Percentiles rank a stretch among this genome's conserved stretches.
Evolutionary conservation across 2,113 vertebrate genomes (phyloP).

Genomic region (Cyrtonyx montezumae): DNA sequence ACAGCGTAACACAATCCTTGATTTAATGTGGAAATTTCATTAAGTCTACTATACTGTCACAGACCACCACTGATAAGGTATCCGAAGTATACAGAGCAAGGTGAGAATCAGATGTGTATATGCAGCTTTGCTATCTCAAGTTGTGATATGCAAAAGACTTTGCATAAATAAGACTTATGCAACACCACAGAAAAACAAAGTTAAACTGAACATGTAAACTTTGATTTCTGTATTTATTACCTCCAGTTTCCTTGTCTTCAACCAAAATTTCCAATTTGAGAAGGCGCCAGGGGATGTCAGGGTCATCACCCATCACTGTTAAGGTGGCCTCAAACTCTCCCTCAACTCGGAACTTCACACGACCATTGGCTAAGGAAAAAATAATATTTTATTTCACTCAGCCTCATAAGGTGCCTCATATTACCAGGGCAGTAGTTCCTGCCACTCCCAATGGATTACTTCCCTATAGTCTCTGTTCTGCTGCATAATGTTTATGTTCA

Average conservation of each 20-base stretch:
- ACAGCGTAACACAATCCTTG: not conserved
- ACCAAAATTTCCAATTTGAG: constrained; percentile 97
- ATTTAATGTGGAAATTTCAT: not conserved
- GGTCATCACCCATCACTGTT: constrained; percentile 99
- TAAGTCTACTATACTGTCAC: not conserved
- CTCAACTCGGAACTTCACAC: constrained; percentile 97
- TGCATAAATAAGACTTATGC: not conserved
- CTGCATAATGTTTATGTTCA: not conserved
- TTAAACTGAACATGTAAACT: not conserved
- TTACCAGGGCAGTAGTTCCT: not conserved
- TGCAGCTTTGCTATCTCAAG: not conserved
- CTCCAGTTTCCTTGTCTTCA: constrained; percentile 98
- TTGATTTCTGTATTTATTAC: constrained; percentile 73
- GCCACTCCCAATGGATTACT: not conserved
- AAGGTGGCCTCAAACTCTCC: constrained; percentile 98
- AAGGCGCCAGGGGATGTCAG: constrained; percentile 97
- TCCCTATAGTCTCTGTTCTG: not conserved
- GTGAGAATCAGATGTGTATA: not conserved
- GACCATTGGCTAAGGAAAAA: constrained; percentile 88
- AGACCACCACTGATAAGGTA: not conserved
- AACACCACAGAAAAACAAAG: not conserved
- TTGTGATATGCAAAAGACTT: not conserved
- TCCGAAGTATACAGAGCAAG: not conserved
- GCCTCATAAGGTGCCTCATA: not conserved
- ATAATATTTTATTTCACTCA: not conserved